Evolutionary conservation across 2,888 invertebrate genomes (phyloP), one percentile per base, ranked within the genome.

Genomic region (Amblyteles armatorius): DNA sequence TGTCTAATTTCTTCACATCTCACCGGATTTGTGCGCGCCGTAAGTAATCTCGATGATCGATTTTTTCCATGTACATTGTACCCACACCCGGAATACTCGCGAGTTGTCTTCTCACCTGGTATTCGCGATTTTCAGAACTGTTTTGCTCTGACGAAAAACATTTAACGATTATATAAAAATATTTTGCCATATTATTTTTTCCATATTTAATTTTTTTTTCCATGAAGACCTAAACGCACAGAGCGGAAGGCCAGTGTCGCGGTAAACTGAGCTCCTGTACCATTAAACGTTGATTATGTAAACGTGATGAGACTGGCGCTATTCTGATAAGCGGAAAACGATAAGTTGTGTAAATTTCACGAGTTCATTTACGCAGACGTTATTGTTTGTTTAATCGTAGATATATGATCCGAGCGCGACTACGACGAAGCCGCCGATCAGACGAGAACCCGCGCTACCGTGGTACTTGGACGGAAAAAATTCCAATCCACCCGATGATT

Each of bases 381-480:
- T 48, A 22, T 33, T 40, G 40, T 72, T 77, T 26, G 13, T 80
- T 48, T 16, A 67, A 79, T 69, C 57, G 16, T 79, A 91, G 91
- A 91, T 91, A 63, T 87, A 88, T 48, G 88, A 91, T 88, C 91
- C 89, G 16, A 85, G 79, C 9, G 89, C 79, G 36, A 48, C 85
- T 5, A 90, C 91, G 2, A 90, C 88, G 4, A 92, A 91, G 71
- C 88, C 90, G 44, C 86, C 91, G 5, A 82, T 81, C 26, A 88
- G 86, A 7, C 87, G 89, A n/a, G 91, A 91, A 71, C 48, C 84
- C n/a, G 74, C 81, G 0, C 81, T 90, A 50, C 89, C 91, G 9
- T 90, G 90, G 91, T 77, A 89, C 67, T 79, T 79, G 11, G 26
- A 69, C 22, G 83, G 50, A 26, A 86, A 85, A 36, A 84, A 86